Evolutionary conservation across 2,113 vertebrate species (phyloP), one percentile per base, ranked within the genome.

Genomic region (Paralichthys olivaceus): DNA sequence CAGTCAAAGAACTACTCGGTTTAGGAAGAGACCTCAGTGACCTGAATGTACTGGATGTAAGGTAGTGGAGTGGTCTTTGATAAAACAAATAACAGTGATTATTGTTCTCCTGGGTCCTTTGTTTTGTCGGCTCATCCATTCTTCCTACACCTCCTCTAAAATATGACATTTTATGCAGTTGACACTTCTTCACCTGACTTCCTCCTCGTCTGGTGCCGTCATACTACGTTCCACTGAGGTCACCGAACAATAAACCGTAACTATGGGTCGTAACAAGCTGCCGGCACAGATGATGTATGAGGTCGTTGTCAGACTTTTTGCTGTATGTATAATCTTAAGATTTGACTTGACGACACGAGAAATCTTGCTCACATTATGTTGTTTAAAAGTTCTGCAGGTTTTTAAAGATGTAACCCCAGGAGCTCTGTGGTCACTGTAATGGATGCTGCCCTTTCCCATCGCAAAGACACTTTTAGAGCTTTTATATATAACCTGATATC

Each of bases 401-500:
- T 22, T 23, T n/a, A 37, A 51, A 58, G 43, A 40, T 37, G 62
- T 60, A 12, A 64, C 23, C 43, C 53, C 29, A 53, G 45, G 32
- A 49, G 22, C 45, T 25, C 19, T 15, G 26, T 40, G 49, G 25
- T 66, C 59, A 61, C 15, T 20, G 20, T 47, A 12, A 69, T 66
- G 47, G 72, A 62, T 83, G 43, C 43, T 77, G 60, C 49, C 26
- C 32, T 70, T 63, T 40, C 22, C 29, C 49, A 51, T 77, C 67
- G 59, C 55, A 55, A 19, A 53, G 28, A 32, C 78, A 9, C 37
- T 59, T 68, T 73, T 65, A 72, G 29, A 57, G 26, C 59, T 67
- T 82, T 60, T 60, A 68, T 76, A 69, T 78, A 69, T 40, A 69
- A 23, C 22, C 14, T 57, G 29, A 71, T 72, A 64, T 72, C 57